A percentile compares a stretch with the other conserved stretches of the same genome.
Evolutionary conservation across 1,140 invertebrate species (phyloP).

Genomic region (Atta cephalotes): DNA sequence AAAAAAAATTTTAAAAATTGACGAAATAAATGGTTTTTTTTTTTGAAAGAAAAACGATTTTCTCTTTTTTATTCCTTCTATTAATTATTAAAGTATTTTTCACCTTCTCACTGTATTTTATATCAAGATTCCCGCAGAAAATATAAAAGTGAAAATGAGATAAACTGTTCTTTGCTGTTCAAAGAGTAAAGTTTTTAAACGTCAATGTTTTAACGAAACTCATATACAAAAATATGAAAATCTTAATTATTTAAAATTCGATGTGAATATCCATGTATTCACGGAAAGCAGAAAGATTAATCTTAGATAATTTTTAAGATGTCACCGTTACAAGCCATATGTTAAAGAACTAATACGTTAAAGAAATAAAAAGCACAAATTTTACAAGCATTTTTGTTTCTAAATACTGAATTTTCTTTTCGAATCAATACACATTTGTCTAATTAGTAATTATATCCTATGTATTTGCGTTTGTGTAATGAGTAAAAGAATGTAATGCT

Average conservation of each 20-base stretch:
- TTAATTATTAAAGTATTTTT: too few species aligned
- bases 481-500: constrained; percentile 14
- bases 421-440: neutral
- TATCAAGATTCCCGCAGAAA: too few species aligned
- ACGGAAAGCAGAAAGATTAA: neutral
- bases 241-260: too few species aligned
- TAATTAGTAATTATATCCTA: constrained; percentile 9
- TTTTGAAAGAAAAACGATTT: neutral
- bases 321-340: too few species aligned
- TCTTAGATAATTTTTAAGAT: neutral
- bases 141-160: too few species aligned
- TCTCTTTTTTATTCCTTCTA: neutral
- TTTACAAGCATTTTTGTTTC: neutral
- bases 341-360: neutral
- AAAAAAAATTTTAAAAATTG: neutral
- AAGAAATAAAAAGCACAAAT: neutral
- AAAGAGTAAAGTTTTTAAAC: too few species aligned
- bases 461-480: neutral
- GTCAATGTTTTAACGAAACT: too few species aligned
- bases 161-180: too few species aligned
- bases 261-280: too few species aligned
- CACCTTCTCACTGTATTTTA: too few species aligned
- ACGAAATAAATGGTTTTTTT: neutral
- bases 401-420: neutral
- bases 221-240: too few species aligned